A percentile compares a stretch with the other conserved stretches of the same genome.
Conservation (phyloP, 1,140 invertebrate genomes). For the Lordiphosa clarofinis region DNA sequence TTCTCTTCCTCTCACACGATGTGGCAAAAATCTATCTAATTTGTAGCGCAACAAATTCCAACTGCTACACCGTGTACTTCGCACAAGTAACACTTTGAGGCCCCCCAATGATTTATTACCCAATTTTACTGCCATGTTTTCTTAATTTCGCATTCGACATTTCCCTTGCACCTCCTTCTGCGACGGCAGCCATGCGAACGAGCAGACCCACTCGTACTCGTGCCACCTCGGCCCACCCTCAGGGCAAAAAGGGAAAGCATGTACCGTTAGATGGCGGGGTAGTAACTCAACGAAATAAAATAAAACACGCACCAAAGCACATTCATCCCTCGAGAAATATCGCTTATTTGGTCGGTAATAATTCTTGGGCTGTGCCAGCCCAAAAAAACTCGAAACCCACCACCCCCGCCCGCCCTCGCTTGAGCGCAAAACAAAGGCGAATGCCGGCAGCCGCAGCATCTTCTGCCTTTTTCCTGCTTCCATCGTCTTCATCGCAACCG, state of each 20-base stretch:
- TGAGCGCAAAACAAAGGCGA: constrained; percentile 48
- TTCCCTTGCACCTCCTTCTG: constrained; percentile 61
- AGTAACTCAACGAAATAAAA: constrained; percentile 79
- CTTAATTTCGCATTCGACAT: constrained; percentile 79
- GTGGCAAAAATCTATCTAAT: constrained; percentile 63
- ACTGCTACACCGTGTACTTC: constrained; percentile 16
- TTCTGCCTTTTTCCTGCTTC: constrained; percentile 23
- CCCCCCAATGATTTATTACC: constrained; percentile 73
- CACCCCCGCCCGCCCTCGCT: constrained; percentile 5
- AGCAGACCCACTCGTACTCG: constrained; percentile 21
- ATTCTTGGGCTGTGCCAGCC: constrained; percentile 64
- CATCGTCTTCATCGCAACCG: constrained; percentile 29
- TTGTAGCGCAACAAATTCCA: constrained; percentile 68
- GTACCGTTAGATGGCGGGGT: constrained; percentile 68
- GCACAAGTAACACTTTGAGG: constrained; percentile 66
- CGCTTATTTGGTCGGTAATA: constrained; percentile 79
- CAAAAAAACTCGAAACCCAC: constrained; percentile 26
- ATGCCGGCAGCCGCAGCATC: constrained; percentile 53
- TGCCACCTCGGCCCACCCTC: constrained; percentile 27
- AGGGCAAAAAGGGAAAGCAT: constrained; percentile 38
- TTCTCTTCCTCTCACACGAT: constrained; percentile 6
- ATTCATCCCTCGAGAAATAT: constrained; percentile 80
- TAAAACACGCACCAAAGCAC: constrained; percentile 80
- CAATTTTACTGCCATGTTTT: constrained; percentile 79
- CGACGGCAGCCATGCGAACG: constrained; percentile 58